Base-by-base conservation (phyloP, 2,113 vertebrate species). In the Triplophysa siluroides region DNA sequence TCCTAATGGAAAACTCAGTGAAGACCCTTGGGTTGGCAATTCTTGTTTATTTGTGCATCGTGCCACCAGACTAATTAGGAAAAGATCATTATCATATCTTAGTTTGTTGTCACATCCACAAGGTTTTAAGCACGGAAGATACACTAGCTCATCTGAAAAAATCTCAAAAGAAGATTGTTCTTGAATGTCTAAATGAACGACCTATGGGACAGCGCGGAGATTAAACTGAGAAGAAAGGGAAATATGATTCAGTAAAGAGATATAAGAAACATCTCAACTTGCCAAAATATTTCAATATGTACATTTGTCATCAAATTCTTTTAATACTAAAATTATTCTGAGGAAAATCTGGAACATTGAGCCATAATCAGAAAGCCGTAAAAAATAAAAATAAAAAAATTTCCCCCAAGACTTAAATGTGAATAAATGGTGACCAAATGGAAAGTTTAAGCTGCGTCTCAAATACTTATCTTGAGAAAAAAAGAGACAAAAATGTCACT, bases 1-100 rank as follows among this genome's bases (percentile, higher is more conserved):
- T 41, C 29, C 23, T 74, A 43, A 73, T 60, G 54, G 70, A 73
- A 43, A 61, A 74, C 71, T 60, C 33, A 16, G 29, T 23, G 54
- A 60, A 33, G 71, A 60, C 8, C 54, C 33, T 41, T 60, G 52
- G 70, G 52, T 60, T 41, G n/a, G 41, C 7, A 56, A 18, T 18
- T 43, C 33, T 43, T 60, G 29, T 24, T 60, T 61, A 41, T 0
- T 29, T 23, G 18, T 12, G 3, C 3, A 54, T 21, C 3, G 11
- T 29, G 50, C 26, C 29, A 58, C 50, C 56, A 58, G 69, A 56
- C 50, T 72, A 38, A 72, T 58, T 58, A 58, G 52, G 19, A 21
- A 60, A 73, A 74, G 52, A 23, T 60, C 13, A 58, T 73, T 13
- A 73, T 73, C 70, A 16, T 5, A 8, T 16, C 19, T 58, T 72